These are phyloP conservation scores for Acrocephalus arundinaceus DNA, from an alignment of 2,113 vertebrate species.

Conservation along the genomic window DNA sequence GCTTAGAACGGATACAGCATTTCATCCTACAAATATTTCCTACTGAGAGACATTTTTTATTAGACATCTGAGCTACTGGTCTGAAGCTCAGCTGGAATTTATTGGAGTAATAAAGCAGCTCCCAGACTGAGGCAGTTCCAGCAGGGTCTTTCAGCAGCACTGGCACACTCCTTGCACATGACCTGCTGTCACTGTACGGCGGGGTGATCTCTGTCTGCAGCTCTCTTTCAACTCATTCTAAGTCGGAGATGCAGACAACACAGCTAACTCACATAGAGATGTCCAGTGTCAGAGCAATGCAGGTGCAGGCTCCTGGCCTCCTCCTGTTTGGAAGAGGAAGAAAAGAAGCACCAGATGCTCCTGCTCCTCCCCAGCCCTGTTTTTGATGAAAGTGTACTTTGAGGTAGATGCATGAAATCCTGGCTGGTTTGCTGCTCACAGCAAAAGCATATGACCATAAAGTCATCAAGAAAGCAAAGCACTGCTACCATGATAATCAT, in stretches of 20 bases:
- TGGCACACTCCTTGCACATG: not conserved
- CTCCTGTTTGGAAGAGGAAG: not conserved
- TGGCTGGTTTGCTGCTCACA: not conserved
- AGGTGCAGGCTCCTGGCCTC: not conserved
- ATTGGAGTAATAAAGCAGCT: not conserved
- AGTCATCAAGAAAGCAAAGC: not conserved
- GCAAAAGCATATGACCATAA: fast-evolving
- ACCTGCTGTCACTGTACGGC: not conserved
- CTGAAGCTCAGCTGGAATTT: not conserved
- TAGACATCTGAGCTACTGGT: not conserved
- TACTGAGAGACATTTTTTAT: not conserved
- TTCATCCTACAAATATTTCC: not conserved
- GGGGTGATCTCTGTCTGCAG: not conserved
- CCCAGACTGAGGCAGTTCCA: not conserved
- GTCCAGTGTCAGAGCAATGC: not conserved
- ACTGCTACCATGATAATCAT: not conserved
- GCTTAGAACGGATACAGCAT: not conserved
- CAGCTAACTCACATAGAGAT: not conserved
- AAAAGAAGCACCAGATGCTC: not conserved
- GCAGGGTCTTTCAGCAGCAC: not conserved
- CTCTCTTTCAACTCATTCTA: not conserved
- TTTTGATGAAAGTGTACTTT: not conserved
- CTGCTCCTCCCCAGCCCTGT: not conserved
- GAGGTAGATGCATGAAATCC: not conserved
- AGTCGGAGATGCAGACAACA: not conserved